Percentiles rank a stretch among this genome's conserved stretches.
Evolutionary conservation across 2,797 vertebrate species (phyloP).

Genomic region (Onychomys arenicola): DNA sequence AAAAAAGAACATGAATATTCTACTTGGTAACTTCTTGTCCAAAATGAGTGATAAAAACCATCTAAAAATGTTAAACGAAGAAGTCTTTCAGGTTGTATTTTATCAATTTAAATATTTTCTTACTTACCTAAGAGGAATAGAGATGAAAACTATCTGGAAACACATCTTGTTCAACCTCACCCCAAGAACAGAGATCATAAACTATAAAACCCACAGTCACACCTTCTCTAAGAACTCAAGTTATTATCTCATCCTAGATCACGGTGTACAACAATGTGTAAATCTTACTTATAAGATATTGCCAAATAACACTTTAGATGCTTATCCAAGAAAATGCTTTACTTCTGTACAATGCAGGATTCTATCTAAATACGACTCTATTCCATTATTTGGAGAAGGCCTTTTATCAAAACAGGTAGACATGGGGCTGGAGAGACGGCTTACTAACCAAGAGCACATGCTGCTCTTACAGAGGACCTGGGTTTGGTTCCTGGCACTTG

Average conservation of each 20-base stretch:
- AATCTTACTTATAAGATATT: neutral
- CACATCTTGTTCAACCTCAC: neutral
- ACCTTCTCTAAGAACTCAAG: neutral
- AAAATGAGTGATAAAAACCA: slow-evolving; percentile 54
- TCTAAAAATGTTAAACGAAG: slow-evolving; percentile 49
- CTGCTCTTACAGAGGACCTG: too few species aligned
- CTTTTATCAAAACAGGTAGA: too few species aligned
- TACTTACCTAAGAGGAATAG: neutral
- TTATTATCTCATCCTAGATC: neutral
- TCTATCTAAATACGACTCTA: neutral
- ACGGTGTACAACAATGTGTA: neutral
- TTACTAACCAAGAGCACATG: too few species aligned
- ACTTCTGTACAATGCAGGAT: slow-evolving; percentile 17
- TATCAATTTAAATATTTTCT: slow-evolving; percentile 49
- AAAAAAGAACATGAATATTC: neutral
- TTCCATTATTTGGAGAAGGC: neutral
- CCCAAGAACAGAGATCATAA: neutral
- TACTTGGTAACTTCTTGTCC: slow-evolving; percentile 16
- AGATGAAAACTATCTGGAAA: neutral
- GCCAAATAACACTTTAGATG: slow-evolving; percentile 12
- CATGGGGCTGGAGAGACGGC: too few species aligned
- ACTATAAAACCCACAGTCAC: neutral
- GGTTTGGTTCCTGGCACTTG: too few species aligned
- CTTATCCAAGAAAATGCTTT: slow-evolving; percentile 16
- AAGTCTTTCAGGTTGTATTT: neutral